Base-by-base conservation (phyloP, 2,888 invertebrate species). In the Limenitis camilla region DNA sequence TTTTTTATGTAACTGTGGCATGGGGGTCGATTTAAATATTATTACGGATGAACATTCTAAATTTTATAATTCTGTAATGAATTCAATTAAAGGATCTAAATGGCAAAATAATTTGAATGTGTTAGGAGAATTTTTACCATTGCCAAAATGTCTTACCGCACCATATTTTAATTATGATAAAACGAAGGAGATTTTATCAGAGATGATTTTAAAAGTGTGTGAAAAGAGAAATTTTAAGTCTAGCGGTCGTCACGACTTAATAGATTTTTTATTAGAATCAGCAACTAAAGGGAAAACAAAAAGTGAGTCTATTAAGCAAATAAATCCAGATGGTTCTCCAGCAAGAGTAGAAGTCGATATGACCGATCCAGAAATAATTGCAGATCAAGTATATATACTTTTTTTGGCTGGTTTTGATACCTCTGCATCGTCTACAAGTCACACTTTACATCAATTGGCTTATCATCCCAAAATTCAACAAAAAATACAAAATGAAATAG, bases 391-490 rank as follows among this genome's bases (percentile, higher is more conserved):
- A 0, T 80, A 81, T 59, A 73, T 83, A 5, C 84, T 55, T 19
- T 55, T 55, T 9, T 32, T 40, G 19, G 55, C 39, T 7, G 55
- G 55, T 1, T 55, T 49, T 83, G 88, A 88, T 63, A 88, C 88
- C 2, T 88, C 88, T 0, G 85, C 88, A 0, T 81, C 84, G 4
- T 77, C 85, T 5, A 77, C 88, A 1, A 84, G 85, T 68, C 85
- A 78, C 44, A 72, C 80, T 8, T 65, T 84, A 6, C 87, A 86
- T 60, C 76, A 81, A 57, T 63, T 88, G 10, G 87, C 88, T 29
- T 78, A 76, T 10, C 69, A 88, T 61, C 81, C 81, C 4, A 79
- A 84, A 28, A 75, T 75, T 32, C 88, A 88, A 60, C 67, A 68
- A 43, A 83, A 75, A 67, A 71, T 78, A 6, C 78, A 79, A 56